phyloP scores from a whole-genome alignment of 2,113 vertebrate genomes.

The Centropus unirufus region DNA sequence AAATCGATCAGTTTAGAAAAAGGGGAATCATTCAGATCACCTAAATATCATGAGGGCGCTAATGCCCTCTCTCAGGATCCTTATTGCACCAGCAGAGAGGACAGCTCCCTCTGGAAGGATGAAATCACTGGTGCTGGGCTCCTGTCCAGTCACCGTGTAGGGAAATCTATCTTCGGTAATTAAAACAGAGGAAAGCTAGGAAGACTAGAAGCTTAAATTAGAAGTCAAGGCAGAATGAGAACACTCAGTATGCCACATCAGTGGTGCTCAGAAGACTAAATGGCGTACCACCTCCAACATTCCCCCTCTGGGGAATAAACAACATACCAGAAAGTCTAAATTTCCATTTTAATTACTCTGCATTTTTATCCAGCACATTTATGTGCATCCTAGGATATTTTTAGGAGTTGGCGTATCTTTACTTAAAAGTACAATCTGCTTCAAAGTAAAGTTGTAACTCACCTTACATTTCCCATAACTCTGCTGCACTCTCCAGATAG shows the following conservation, averaged over 20 bases:
- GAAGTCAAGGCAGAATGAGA: background rate
- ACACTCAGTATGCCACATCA: background rate
- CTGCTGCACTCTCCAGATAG: background rate
- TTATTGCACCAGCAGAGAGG: background rate
- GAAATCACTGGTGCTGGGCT: background rate
- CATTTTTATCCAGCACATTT: background rate
- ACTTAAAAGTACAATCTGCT: background rate
- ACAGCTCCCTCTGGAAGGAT: background rate
- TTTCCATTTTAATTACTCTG: constrained; percentile 27
- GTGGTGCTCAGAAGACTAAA: background rate
- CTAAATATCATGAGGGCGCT: background rate
- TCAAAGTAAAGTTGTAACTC: background rate
- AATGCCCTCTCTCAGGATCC: background rate
- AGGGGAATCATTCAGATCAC: background rate
- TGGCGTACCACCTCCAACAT: background rate
- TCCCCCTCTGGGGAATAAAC: background rate
- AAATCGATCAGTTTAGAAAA: background rate
- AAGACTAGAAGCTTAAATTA: background rate
- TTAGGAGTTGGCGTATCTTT: background rate
- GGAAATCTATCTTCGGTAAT: background rate
- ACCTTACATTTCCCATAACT: background rate
- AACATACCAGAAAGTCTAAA: constrained; percentile 2
- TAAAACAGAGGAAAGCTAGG: background rate
- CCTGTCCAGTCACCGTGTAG: background rate
- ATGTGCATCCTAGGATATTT: background rate